Evolutionary conservation across 2,888 invertebrate genomes (phyloP).

Genomic region (Sphaerolaimus hirsutus): DNA sequence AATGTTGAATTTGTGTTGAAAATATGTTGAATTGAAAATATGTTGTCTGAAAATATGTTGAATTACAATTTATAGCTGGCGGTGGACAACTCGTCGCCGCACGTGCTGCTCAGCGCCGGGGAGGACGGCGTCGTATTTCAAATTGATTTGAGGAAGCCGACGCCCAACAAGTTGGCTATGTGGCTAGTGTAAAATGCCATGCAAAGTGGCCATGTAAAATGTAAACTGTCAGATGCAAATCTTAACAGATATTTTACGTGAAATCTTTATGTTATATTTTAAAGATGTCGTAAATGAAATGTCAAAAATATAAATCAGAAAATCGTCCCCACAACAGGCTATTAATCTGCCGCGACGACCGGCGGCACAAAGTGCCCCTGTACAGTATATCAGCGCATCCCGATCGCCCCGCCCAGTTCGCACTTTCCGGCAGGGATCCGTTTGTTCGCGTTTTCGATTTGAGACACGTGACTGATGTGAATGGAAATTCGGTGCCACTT

Average conservation of each 20-base stretch:
- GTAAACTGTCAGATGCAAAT: too few species aligned
- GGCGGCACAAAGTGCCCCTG: constrained; percentile 39
- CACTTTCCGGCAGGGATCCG: constrained; percentile 56
- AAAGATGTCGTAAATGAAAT: too few species aligned
- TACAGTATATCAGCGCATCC: constrained; percentile 72
- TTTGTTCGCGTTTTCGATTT: constrained; percentile 19
- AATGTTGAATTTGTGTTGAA: too few species aligned
- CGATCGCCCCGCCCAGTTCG: constrained; percentile 46
- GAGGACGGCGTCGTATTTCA: constrained; percentile 61
- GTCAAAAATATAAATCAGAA: too few species aligned
- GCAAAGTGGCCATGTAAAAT: too few species aligned
- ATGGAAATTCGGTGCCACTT: constrained; percentile 6
- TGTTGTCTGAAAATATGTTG: too few species aligned
- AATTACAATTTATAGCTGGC: constrained; percentile 41
- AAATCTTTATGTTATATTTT: too few species aligned
- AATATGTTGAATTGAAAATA: too few species aligned
- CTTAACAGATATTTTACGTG: too few species aligned
- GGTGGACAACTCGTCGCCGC: constrained; percentile 47
- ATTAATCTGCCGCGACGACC: neutral
- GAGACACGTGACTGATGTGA: constrained; percentile 2
- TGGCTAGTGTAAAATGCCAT: too few species aligned
- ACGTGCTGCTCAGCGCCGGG: constrained; percentile 52
- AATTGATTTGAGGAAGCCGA: constrained; percentile 51
- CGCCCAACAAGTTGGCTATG: constrained; percentile 36
- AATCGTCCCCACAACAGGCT: too few species aligned